Evolutionary conservation across 2,888 invertebrate genomes (phyloP).

Genomic region (Caprella mutica): DNA sequence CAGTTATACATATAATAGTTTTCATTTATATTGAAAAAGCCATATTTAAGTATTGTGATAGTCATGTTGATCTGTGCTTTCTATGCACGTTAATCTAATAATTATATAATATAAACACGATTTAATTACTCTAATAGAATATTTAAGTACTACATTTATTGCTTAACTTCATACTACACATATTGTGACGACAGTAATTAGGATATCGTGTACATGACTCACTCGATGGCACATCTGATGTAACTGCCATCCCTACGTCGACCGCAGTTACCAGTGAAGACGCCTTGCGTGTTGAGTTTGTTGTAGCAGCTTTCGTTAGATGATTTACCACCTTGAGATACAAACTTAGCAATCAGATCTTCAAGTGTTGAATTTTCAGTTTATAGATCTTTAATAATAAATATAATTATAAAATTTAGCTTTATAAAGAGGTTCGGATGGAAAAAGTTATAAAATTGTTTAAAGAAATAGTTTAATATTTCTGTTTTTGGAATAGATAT

Average conservation of each 20-base stretch:
- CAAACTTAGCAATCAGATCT: too few relatives aligned
- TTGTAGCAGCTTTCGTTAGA: conserved; percentile 84
- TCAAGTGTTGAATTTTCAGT: too few relatives aligned
- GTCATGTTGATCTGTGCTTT: conserved; percentile 12
- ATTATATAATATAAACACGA: not conserved
- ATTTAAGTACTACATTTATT: too few relatives aligned
- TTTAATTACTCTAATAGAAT: not conserved
- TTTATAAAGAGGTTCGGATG: too few relatives aligned
- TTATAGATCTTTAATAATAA: too few relatives aligned
- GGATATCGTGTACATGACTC: conserved; percentile 47
- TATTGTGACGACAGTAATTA: too few relatives aligned
- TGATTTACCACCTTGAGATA: conserved; percentile 59
- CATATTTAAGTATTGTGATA: conserved; percentile 8
- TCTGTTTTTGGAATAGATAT: too few relatives aligned
- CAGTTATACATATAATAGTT: not conserved
- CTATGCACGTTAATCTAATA: conserved; percentile 6
- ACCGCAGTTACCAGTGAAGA: conserved; percentile 91
- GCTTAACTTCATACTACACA: too few relatives aligned
- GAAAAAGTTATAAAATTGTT: too few relatives aligned
- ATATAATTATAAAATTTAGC: too few relatives aligned
- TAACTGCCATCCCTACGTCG: conserved; percentile 59
- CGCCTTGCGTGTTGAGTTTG: conserved; percentile 89
- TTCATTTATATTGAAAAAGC: conserved; percentile 5
- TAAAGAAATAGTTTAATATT: too few relatives aligned
- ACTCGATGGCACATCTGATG: conserved; percentile 77